phyloP scores from a whole-genome alignment of 2,797 vertebrate genomes.

The Arrhamphus sclerolepis region DNA sequence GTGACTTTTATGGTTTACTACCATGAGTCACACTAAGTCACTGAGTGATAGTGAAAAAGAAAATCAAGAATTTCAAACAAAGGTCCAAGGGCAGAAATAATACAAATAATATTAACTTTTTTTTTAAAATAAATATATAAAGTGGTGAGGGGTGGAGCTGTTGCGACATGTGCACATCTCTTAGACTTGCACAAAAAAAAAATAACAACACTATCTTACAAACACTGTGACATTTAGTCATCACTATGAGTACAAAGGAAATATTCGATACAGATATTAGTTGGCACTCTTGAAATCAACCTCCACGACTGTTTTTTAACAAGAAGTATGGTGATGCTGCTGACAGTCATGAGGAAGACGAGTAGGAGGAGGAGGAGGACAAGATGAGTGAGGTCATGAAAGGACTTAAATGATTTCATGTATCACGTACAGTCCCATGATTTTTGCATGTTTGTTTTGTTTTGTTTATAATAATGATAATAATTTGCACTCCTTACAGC shows the following conservation, averaged over 20 bases:
- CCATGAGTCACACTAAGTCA: conserved; percentile 58
- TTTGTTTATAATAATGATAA: no score
- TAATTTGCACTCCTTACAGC: neutral
- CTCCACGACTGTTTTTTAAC: neutral
- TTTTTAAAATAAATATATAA: no score
- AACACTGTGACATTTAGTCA: no score
- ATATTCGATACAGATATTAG: neutral
- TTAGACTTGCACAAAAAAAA: no score
- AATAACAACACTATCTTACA: no score
- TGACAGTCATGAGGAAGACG: conserved; percentile 20
- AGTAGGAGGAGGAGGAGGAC: conserved; percentile 30
- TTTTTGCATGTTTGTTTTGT: no score
- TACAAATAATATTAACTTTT: no score
- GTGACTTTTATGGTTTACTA: conserved; percentile 26
- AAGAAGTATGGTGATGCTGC: conserved; percentile 23
- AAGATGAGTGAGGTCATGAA: conserved; percentile 43
- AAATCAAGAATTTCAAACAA: conserved; percentile 32
- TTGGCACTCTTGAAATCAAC: neutral
- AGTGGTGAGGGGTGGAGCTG: no score
- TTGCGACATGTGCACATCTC: neutral
- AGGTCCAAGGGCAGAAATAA: conserved; percentile 11
- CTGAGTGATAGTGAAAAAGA: conserved; percentile 6
- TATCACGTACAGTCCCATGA: no score
- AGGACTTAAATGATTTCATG: conserved; percentile 37
- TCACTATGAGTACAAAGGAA: neutral